Evolutionary conservation across 2,797 vertebrate genomes (phyloP).

Genomic region (Phaenicophaeus curvirostris): DNA sequence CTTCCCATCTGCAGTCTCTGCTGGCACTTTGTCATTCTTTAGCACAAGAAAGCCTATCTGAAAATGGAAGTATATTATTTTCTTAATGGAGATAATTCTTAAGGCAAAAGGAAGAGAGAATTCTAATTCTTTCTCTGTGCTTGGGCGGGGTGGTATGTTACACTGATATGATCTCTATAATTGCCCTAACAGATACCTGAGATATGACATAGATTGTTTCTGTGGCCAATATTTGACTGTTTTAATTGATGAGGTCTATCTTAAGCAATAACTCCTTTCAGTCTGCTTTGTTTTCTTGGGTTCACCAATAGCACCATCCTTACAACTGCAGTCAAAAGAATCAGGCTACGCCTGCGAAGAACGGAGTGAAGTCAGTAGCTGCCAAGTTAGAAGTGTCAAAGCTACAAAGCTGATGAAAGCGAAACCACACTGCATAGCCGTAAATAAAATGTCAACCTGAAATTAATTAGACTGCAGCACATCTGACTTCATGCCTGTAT

Average conservation of each 20-base stretch:
- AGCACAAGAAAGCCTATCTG: background rate
- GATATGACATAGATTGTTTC: background rate
- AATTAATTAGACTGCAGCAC: conserved; percentile 58
- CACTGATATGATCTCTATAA: background rate
- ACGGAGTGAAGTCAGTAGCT: conserved; percentile 23
- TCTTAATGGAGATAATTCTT: conserved; percentile 1
- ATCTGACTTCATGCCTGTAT: conserved; percentile 17
- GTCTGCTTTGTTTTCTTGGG: background rate
- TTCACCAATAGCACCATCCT: background rate
- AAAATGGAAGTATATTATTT: conserved; percentile 19
- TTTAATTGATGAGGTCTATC: background rate
- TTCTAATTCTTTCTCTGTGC: background rate
- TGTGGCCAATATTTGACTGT: background rate
- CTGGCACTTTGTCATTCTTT: background rate
- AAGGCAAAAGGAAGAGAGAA: conserved; percentile 18
- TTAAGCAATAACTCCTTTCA: background rate
- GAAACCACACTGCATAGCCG: background rate
- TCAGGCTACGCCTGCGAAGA: background rate
- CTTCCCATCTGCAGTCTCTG: conserved; percentile 14
- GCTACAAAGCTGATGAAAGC: conserved; percentile 23
- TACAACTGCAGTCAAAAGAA: background rate
- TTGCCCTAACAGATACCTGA: background rate
- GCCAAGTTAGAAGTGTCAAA: conserved; percentile 3
- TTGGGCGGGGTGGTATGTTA: conserved; percentile 31
- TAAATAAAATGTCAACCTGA: conserved; percentile 67